These are phyloP conservation scores for Paedocypris micromegethes DNA, from an alignment of 2,797 vertebrate genomes.

Conservation along the genomic window DNA sequence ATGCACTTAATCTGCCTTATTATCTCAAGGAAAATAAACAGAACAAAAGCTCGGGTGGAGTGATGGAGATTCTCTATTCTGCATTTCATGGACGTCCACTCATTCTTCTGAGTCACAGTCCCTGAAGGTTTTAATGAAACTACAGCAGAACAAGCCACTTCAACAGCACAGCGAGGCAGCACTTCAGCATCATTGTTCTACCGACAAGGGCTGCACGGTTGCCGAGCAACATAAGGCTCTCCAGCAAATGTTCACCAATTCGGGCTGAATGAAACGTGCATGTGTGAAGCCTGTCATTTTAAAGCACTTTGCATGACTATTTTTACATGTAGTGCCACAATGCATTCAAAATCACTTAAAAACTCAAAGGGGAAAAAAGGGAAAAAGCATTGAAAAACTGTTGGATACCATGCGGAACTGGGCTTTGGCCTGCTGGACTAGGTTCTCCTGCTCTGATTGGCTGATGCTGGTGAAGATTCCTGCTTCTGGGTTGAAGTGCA, in stretches of 20 bases:
- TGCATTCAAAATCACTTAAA: not conserved
- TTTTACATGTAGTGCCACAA: constrained; percentile 12
- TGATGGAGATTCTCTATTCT: no score
- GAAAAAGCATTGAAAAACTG: not conserved
- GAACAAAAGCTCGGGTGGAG: no score
- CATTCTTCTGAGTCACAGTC: constrained; percentile 29
- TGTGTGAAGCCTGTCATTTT: constrained; percentile 40
- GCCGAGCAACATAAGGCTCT: constrained; percentile 47
- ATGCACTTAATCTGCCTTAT: no score
- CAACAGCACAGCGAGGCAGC: constrained; percentile 41
- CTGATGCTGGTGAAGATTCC: constrained; percentile 93
- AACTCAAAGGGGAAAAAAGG: not conserved
- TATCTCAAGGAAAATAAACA: no score
- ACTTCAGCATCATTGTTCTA: constrained; percentile 50
- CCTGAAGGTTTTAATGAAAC: constrained; percentile 41
- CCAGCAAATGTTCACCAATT: constrained; percentile 38
- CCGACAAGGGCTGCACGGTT: constrained; percentile 40
- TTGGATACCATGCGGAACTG: constrained; percentile 93
- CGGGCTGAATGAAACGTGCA: constrained; percentile 28
- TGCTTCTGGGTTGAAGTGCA: constrained; percentile 91
- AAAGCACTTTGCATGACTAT: constrained; percentile 14
- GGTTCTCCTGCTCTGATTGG: constrained; percentile 83
- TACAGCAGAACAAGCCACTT: constrained; percentile 34
- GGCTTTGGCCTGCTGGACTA: constrained; percentile 91
- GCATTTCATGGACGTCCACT: constrained; percentile 12